These are phyloP conservation scores for Pristionchus exspectatus DNA, from an alignment of 2,888 invertebrate species.

Conservation along the genomic window DNA sequence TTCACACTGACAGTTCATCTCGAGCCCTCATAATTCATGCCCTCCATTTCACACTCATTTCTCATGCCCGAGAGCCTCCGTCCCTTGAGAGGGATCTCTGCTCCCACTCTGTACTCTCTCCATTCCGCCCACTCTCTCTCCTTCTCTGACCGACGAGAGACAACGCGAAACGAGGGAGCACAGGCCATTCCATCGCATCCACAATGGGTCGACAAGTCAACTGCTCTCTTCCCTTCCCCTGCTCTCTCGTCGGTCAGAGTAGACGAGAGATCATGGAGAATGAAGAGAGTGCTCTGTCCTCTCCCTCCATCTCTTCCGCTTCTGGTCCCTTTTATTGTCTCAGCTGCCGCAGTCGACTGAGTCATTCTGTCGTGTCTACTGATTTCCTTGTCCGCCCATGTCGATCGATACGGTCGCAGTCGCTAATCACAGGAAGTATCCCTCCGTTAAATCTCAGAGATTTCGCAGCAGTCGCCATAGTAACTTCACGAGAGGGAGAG, in stretches of 20 bases:
- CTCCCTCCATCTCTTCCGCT: background rate
- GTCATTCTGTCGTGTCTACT: background rate
- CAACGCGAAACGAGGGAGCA: background rate
- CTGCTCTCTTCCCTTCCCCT: background rate
- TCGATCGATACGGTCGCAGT: constrained; percentile 23
- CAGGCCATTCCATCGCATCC: constrained; percentile 17
- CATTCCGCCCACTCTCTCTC: background rate
- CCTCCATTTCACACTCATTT: constrained; percentile 43
- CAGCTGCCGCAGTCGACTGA: constrained; percentile 27
- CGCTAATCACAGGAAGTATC: constrained; percentile 9
- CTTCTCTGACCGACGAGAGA: background rate
- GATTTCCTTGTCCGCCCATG: background rate
- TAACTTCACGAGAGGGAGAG: constrained; percentile 25
- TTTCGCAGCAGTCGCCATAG: constrained; percentile 4
- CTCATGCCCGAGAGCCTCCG: constrained; percentile 17
- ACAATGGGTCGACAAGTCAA: constrained; percentile 36
- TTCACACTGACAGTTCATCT: constrained; percentile 35
- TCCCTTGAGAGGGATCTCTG: constrained; percentile 14
- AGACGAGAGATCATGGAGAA: background rate
- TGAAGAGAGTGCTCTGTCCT: constrained; percentile 3
- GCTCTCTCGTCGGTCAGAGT: background rate
- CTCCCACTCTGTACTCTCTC: background rate
- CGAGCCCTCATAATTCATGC: constrained; percentile 20
- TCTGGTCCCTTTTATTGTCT: constrained; percentile 33
- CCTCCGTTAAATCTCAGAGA: background rate